phyloP scores from a whole-genome alignment of 1,140 invertebrate species.

The Lanistes nyassanus region DNA sequence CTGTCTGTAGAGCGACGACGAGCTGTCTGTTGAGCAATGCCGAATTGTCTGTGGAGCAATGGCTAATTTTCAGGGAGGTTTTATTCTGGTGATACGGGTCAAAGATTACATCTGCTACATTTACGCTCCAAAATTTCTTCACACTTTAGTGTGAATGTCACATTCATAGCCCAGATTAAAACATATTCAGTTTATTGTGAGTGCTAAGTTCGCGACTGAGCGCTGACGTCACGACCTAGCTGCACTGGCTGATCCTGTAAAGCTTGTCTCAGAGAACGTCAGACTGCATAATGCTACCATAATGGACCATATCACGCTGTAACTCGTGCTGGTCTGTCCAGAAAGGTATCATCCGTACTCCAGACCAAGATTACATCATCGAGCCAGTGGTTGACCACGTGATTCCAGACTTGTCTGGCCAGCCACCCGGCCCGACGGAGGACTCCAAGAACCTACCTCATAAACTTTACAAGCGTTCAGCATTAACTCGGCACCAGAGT shows the following conservation, averaged over 20 bases:
- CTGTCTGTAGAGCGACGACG: neutral
- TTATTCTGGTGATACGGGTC: too few species aligned
- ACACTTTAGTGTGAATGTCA: too few species aligned
- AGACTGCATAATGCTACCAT: neutral
- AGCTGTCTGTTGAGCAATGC: neutral
- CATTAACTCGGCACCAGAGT: constrained; percentile 24
- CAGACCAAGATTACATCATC: constrained; percentile 55
- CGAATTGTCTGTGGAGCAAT: neutral
- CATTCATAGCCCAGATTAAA: too few species aligned
- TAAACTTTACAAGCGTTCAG: constrained; percentile 47
- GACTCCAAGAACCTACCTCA: constrained; percentile 33
- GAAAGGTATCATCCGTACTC: constrained; percentile 52
- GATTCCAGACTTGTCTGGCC: constrained; percentile 26
- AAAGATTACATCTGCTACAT: too few species aligned
- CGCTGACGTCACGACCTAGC: too few species aligned
- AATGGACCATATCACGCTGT: neutral
- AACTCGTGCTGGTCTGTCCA: constrained; percentile 34
- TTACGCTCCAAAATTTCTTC: too few species aligned
- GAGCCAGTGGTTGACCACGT: constrained; percentile 46
- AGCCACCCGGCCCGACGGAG: neutral
- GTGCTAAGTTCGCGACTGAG: too few species aligned
- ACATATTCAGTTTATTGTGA: too few species aligned
- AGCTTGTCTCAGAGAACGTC: neutral
- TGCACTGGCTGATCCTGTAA: neutral
- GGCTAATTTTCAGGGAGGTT: too few species aligned